These are phyloP conservation scores for Brachystomella parvula DNA, from an alignment of 1,140 invertebrate genomes.

Conservation along the genomic window DNA sequence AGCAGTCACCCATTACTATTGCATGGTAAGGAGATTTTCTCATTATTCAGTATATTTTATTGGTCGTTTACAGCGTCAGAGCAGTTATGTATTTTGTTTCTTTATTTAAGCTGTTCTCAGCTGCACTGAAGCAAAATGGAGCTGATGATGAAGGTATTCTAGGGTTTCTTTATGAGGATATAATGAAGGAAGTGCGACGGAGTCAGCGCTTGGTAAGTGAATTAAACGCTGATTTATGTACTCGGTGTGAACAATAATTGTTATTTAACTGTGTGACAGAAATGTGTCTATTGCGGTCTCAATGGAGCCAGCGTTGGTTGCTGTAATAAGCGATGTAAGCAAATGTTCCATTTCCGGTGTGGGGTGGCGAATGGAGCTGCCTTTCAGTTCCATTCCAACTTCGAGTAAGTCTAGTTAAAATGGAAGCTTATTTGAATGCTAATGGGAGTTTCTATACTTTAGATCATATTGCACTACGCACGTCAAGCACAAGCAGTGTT, in stretches of 20 bases:
- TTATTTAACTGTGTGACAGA: conserved; percentile 42
- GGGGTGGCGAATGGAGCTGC: conserved; percentile 50
- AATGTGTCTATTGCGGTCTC: conserved; percentile 53
- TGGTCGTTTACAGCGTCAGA: background rate
- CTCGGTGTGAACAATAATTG: no score
- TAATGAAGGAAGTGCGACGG: conserved; percentile 51
- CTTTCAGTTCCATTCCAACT: conserved; percentile 58
- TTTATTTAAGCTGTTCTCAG: conserved; percentile 52
- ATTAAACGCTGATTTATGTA: background rate
- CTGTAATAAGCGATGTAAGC: conserved; percentile 48
- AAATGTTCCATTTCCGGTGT: conserved; percentile 57
- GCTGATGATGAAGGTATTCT: conserved; percentile 53
- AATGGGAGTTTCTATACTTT: background rate
- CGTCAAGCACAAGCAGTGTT: background rate
- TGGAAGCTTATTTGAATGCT: background rate
- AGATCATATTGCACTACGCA: background rate
- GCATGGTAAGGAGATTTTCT: conserved; percentile 44
- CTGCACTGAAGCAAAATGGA: conserved; percentile 54
- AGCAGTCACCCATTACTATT: conserved; percentile 50
- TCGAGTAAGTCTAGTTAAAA: conserved; percentile 44
- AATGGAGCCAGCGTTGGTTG: conserved; percentile 57
- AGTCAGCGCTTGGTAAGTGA: conserved; percentile 49
- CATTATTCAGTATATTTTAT: background rate
- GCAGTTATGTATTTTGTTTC: conserved; percentile 18
- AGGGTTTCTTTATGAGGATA: conserved; percentile 55